Evolutionary conservation across 1,140 invertebrate genomes (phyloP), one percentile per base, ranked within the genome.

Genomic region (Drosophila punjabiensis): DNA sequence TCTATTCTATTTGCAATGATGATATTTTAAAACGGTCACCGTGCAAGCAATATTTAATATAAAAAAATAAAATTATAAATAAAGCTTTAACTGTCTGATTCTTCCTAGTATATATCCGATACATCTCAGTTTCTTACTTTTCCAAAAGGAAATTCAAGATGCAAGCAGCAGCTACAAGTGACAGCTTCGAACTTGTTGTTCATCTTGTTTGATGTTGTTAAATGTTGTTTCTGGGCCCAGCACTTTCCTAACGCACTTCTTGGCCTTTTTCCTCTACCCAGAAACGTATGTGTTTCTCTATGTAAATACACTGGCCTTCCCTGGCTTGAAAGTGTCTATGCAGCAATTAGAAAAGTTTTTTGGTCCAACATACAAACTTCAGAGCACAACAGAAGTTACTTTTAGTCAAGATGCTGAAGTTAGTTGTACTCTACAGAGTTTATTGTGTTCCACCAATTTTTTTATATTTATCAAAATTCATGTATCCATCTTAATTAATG

Each of bases 271-370:
- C 30, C 43, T 24, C n/a, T 67, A 50, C n/a, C 28, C 47, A 48
- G 65, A 39, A 28, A 24, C 28, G 13, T 18, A 20, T 76, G 39
- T 32, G 30, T 35, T 35, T 53, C 41, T 32, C 28, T 71, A 65
- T 62, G 59, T 80, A 64, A 63, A 52, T 64, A 60, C 50, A 18
- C 53, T 35, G 63, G n/a, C 73, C 45, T 62, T 70, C 69, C 50
- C 35, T 62, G 55, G 48, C 76, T 82, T 33, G 58, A 88, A 71
- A 84, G 63, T 88, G 81, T 81, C 69, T 71, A 71, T 69, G 77
- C 77, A 76, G 70, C 84, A 87, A 87, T 87, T 87, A 89, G 59
- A 88, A 87, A 87, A 87, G 71, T 87, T 88, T 35, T 35, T 64
- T 65, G 55, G 14, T 37, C 53, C 48, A 76, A 71, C 56, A 60